A percentile compares a stretch with the other conserved stretches of the same genome.
Evolutionary conservation across 2,797 vertebrate genomes (phyloP).

Genomic region (Erithacus rubecula): DNA sequence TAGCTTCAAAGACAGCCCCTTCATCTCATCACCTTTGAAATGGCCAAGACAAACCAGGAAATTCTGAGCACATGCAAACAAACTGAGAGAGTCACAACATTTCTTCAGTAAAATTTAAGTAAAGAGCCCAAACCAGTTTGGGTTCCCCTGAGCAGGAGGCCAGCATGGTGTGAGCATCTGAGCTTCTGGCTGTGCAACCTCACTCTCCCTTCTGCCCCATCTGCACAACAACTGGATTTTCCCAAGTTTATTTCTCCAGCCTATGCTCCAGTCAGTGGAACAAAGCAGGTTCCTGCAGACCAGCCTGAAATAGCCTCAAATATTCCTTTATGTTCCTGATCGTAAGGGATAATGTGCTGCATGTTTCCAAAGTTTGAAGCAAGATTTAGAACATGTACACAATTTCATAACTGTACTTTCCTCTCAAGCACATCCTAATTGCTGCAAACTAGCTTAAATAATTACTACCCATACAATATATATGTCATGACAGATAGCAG

Average conservation of each 20-base stretch:
- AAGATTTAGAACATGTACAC: neutral
- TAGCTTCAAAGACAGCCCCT: neutral
- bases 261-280: neutral
- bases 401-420: neutral
- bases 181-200: neutral
- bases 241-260: neutral
- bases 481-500: neutral
- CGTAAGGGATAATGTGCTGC: accelerated
- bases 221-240: neutral
- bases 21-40: neutral
- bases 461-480: neutral
- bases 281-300: neutral
- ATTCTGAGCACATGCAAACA: neutral
- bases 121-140: neutral
- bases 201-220: neutral
- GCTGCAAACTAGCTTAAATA: neutral
- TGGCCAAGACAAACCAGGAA: neutral
- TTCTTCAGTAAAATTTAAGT: neutral
- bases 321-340: neutral
- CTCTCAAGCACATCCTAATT: neutral
- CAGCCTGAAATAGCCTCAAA: neutral
- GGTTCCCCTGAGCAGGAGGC: neutral
- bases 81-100: neutral
- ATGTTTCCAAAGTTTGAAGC: neutral
- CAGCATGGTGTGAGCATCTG: accelerated